Percentiles rank a stretch among this genome's conserved stretches.
Evolutionary conservation across 1,140 invertebrate species (phyloP).

Genomic region (Littorina saxatilis): DNA sequence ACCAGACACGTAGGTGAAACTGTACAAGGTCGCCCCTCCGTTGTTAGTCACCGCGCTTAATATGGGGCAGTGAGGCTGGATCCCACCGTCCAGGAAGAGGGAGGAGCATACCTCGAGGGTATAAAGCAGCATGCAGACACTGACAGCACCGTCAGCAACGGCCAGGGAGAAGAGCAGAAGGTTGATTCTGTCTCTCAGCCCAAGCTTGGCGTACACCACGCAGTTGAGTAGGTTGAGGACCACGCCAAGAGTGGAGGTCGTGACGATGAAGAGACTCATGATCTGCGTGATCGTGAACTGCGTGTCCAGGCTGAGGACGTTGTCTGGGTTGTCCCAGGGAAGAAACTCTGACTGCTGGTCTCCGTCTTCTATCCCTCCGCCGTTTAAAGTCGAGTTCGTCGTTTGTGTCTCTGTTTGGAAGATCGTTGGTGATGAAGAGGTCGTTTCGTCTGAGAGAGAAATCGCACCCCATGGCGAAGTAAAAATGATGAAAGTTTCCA

Average conservation of each 20-base stretch:
- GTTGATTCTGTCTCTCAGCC: not conserved
- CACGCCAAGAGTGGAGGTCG: not conserved
- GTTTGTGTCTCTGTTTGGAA: too few species aligned
- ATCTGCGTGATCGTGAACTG: not conserved
- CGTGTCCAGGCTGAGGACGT: constrained; percentile 25
- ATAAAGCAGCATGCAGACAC: not conserved
- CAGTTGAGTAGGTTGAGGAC: not conserved
- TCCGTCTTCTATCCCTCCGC: constrained; percentile 68
- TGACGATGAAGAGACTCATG: not conserved
- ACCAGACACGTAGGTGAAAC: not conserved
- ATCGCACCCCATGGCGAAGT: too few species aligned
- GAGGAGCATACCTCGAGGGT: not conserved
- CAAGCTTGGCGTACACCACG: not conserved
- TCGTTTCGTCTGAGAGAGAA: too few species aligned
- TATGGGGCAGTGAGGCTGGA: not conserved
- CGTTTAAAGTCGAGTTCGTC: too few species aligned
- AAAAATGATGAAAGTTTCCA: too few species aligned
- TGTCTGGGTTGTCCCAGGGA: constrained; percentile 6
- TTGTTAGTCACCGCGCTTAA: not conserved
- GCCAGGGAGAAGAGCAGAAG: not conserved
- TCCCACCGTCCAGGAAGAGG: not conserved
- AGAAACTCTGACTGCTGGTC: not conserved
- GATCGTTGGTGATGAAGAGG: too few species aligned
- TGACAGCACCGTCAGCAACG: not conserved
- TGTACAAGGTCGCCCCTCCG: not conserved